phyloP scores from a whole-genome alignment of 2,113 vertebrate genomes.

The Syngnathoides biaculeatus region DNA sequence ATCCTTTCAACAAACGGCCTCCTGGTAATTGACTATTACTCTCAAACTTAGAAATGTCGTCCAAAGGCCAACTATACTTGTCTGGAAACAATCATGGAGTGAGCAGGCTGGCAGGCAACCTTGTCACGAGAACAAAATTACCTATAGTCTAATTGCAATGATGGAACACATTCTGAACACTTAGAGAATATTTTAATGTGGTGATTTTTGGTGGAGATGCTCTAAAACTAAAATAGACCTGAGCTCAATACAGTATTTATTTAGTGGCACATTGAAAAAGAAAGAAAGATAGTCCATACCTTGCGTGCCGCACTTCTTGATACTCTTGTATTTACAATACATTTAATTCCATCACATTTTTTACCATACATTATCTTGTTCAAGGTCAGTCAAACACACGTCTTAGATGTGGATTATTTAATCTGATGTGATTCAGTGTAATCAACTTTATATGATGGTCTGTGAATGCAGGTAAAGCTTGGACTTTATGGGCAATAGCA shows the following conservation, averaged over 20 bases:
- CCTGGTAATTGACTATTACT: conserved; percentile 71
- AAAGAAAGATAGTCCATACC: too few species aligned
- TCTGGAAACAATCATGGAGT: conserved; percentile 72
- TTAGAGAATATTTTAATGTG: not conserved
- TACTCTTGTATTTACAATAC: too few species aligned
- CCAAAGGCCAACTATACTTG: conserved; percentile 68
- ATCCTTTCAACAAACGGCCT: conserved; percentile 70
- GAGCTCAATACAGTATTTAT: not conserved
- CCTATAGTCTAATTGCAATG: conserved; percentile 23
- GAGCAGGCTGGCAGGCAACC: conserved; percentile 65
- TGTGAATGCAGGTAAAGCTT: not conserved
- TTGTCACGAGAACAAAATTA: conserved; percentile 29
- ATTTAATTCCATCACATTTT: not conserved
- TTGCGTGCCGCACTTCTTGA: too few species aligned
- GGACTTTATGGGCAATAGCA: not conserved
- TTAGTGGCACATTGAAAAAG: not conserved
- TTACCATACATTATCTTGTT: not conserved
- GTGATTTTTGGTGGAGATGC: not conserved
- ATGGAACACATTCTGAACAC: not conserved
- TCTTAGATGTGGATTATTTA: not conserved
- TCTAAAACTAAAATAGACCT: not conserved
- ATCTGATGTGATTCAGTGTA: not conserved
- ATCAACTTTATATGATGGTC: too few species aligned
- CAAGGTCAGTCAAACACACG: not conserved
- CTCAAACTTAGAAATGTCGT: conserved; percentile 60